Conservation (phyloP, 1,140 invertebrate species). For the Diplogasteroides magnus region DNA sequence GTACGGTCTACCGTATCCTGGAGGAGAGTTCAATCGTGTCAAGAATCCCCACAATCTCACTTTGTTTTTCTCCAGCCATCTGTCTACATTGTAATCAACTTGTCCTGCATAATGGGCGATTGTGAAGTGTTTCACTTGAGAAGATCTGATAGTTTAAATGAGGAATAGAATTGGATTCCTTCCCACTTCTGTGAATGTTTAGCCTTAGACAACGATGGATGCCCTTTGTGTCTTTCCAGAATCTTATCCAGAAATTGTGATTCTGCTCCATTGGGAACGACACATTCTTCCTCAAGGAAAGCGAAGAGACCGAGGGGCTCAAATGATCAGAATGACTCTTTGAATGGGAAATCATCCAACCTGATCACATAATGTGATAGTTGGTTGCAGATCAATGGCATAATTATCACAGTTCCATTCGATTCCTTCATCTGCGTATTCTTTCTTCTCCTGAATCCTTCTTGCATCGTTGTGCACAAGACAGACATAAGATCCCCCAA, state of each 20-base stretch:
- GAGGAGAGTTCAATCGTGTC: background rate
- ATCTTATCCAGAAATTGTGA: slow-evolving; percentile 95
- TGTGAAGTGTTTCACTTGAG: slow-evolving; percentile 96
- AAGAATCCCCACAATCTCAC: background rate
- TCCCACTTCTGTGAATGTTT: slow-evolving; percentile 45
- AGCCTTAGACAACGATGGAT: slow-evolving; percentile 37
- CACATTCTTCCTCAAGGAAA: slow-evolving; percentile 99
- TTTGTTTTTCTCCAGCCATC: slow-evolving; percentile 94
- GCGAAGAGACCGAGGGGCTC: slow-evolving; percentile 99
- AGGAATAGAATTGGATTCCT: too few species aligned
- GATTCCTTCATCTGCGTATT: slow-evolving; percentile 79
- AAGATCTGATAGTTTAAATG: slow-evolving; percentile 72
- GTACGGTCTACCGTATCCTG: slow-evolving; percentile 97
- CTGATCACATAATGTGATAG: slow-evolving; percentile 99
- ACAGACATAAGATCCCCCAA: background rate
- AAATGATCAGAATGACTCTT: slow-evolving; percentile 11
- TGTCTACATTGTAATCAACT: slow-evolving; percentile 90
- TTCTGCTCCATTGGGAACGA: slow-evolving; percentile 99
- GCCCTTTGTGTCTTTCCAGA: slow-evolving; percentile 43
- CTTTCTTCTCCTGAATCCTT: slow-evolving; percentile 65
- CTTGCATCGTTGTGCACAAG: too few species aligned
- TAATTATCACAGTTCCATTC: slow-evolving; percentile 92
- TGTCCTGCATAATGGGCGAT: slow-evolving; percentile 96
- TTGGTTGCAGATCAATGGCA: slow-evolving; percentile 92
- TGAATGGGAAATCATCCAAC: slow-evolving; percentile 61